Base-by-base conservation (phyloP, 2,797 vertebrate genomes). In the Cygnus olor region DNA sequence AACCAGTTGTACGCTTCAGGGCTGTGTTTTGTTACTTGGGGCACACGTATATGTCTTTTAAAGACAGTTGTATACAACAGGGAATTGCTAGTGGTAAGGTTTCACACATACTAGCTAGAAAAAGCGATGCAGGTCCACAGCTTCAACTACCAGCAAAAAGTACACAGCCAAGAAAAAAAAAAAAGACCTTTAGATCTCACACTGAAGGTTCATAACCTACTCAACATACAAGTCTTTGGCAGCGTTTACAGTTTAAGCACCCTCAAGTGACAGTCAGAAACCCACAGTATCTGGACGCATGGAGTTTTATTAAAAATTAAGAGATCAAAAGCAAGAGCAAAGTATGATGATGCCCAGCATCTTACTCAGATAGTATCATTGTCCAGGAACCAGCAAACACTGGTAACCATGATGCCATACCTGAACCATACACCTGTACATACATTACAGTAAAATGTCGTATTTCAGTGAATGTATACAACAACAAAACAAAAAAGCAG, bases 241-340 rank as follows among this genome's bases (percentile, higher is more conserved):
- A 65, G 40, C 22, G 14, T 30, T 21, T 44, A 22, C 40, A 65
- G 28, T 15, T 22, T 10, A 38, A 9, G 40, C 77, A 85, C 15
- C 47, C 30, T 82, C 2, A 0, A 90, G 85, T 65, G 47, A 93
- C 14, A 64, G 47, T 73, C 74, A 82, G 60, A 80, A 88, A 94
- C 17, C 69, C 87, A 81, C 27, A 53, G 60, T 13, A 47, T 77
- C 81, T n/a, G 71, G 85, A 76, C 69, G 92, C 0, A 0, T 49
- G 53, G 74, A 53, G 53, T 93, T 94, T 92, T 93, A 96, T 93
- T 92, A 87, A 88, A 94, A 96, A 95, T 80, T 5, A 68, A 51
- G 57, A 85, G 64, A 66, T 74, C 44, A 76, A 96, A 93, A 85
- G 84, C 89, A 64, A 81, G 47, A 91, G 81, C 85, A 78, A 95